phyloP scores from a whole-genome alignment of 2,797 vertebrate species.

The Epinephelus awoara region DNA sequence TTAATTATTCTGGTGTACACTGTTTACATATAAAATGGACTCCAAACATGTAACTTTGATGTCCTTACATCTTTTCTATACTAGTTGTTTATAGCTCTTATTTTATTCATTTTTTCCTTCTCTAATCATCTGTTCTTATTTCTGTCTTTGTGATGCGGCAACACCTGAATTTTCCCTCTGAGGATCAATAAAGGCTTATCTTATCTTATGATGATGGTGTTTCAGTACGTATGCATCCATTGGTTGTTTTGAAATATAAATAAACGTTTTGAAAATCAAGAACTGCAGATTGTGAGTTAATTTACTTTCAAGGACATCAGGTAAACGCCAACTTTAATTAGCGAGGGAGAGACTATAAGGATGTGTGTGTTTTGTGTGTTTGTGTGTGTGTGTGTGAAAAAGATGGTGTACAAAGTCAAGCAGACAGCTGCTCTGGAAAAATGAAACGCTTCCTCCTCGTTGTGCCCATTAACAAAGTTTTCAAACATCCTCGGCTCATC shows the following conservation, averaged over 20 bases:
- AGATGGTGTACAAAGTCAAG: constrained; percentile 44
- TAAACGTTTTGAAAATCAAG: constrained; percentile 30
- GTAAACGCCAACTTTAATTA: constrained; percentile 67
- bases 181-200: no score
- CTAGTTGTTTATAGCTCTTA: no score
- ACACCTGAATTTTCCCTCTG: no score
- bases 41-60: no score
- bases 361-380: constrained; percentile 14
- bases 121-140: no score
- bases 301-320: constrained; percentile 56
- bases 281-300: constrained; percentile 32
- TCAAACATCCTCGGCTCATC: constrained; percentile 65
- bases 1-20: no score
- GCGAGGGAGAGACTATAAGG: constrained; percentile 13
- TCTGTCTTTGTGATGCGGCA: no score
- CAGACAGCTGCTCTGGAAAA: constrained; percentile 68
- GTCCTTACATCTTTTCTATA: no score
- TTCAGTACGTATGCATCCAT: not conserved
- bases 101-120: no score
- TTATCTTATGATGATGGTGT: not conserved
- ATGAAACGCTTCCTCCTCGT: constrained; percentile 64
- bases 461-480: constrained; percentile 68
- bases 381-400: constrained; percentile 5
- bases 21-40: no score
- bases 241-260: constrained; percentile 14